A percentile compares a stretch with the other conserved stretches of the same genome.
Conservation (phyloP, 2,113 vertebrate genomes). For the Daubentonia madagascariensis region DNA sequence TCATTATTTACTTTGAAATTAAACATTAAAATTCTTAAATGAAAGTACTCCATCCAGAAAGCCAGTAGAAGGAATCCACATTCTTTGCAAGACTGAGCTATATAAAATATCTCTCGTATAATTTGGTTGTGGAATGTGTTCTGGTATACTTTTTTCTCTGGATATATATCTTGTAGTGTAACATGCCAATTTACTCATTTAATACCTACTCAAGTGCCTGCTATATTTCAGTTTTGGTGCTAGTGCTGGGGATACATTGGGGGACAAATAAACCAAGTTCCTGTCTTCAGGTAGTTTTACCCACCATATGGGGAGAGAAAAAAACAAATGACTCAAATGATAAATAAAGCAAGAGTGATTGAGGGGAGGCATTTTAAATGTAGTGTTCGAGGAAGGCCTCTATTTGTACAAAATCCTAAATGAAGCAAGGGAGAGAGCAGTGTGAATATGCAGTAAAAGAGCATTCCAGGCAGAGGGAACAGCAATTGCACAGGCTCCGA, state of each 20-base stretch:
- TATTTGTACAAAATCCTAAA: neutral
- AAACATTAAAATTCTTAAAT: conserved; percentile 34
- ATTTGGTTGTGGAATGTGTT: neutral
- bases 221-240: neutral
- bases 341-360: neutral
- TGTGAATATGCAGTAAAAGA: neutral
- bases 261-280: neutral
- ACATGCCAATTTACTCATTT: neutral
- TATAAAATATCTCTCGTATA: neutral
- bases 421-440: neutral
- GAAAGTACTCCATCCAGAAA: neutral
- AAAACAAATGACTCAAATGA: neutral
- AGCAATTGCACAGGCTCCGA: neutral
- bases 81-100: neutral
- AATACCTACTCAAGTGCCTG: neutral
- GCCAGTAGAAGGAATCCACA: neutral
- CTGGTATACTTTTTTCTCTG: neutral
- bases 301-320: neutral
- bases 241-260: neutral
- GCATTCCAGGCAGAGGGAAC: neutral
- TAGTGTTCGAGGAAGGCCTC: neutral
- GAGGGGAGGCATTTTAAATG: neutral
- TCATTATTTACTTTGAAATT: neutral
- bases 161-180: neutral
- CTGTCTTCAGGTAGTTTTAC: neutral